Evolutionary conservation across 2,113 vertebrate species (phyloP).

Genomic region (Brachyhypopomus gauderio): DNA sequence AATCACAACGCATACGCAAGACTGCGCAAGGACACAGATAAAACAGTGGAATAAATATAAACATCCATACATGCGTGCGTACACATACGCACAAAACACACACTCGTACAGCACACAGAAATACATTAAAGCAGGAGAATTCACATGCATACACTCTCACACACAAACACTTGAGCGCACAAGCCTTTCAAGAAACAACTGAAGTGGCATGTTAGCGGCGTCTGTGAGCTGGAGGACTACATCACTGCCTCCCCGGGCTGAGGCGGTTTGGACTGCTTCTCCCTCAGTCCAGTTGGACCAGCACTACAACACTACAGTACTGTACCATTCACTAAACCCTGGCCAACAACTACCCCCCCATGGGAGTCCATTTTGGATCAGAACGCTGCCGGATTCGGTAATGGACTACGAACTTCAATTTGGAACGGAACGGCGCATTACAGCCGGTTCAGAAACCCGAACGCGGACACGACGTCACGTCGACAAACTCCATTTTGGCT

Average conservation of each 20-base stretch:
- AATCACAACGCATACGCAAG: too few relatives aligned
- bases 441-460: too few relatives aligned
- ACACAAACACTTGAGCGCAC: constrained; percentile 36
- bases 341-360: too few relatives aligned
- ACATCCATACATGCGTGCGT: background rate
- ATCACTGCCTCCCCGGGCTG: background rate
- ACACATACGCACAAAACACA: constrained; percentile 52
- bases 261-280: background rate
- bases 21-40: too few relatives aligned
- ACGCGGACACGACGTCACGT: too few relatives aligned
- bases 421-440: background rate
- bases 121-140: too few relatives aligned
- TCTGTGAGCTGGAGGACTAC: background rate
- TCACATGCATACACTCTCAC: constrained; percentile 41
- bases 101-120: background rate
- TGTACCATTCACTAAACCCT: background rate
- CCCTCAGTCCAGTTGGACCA: background rate
- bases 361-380: background rate
- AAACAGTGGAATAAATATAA: too few relatives aligned
- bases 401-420: background rate
- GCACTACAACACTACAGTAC: background rate
- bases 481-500: background rate
- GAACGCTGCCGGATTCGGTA: background rate
- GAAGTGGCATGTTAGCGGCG: background rate
- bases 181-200: constrained; percentile 28